These are phyloP conservation scores for Drosophila helvetica DNA, from an alignment of 2,888 invertebrate species.

Conservation along the genomic window DNA sequence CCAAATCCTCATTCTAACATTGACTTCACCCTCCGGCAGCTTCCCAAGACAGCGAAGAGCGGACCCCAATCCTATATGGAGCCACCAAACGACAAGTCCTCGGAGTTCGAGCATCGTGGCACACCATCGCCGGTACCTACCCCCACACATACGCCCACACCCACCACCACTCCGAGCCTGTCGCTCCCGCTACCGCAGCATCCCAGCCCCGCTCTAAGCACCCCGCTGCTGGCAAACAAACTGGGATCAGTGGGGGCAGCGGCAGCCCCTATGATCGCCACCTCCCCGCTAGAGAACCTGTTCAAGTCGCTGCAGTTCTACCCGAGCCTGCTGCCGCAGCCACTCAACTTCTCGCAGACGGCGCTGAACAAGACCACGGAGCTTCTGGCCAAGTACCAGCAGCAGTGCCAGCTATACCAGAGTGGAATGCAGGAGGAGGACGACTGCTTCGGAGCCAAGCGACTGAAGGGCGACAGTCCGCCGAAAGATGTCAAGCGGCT, in stretches of 20 bases:
- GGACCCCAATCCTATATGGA: slow-evolving; percentile 49
- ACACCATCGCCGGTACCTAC: slow-evolving; percentile 55
- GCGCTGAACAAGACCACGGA: slow-evolving; percentile 83
- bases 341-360: slow-evolving; percentile 84
- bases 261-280: slow-evolving; percentile 35
- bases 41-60: slow-evolving; percentile 78
- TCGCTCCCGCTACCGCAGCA: slow-evolving; percentile 58
- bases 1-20: not conserved
- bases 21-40: slow-evolving; percentile 35
- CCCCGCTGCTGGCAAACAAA: slow-evolving; percentile 70
- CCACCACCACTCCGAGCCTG: slow-evolving; percentile 45
- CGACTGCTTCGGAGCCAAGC: slow-evolving; percentile 65
- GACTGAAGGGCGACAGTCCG: slow-evolving; percentile 61
- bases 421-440: slow-evolving; percentile 67
- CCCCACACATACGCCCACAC: slow-evolving; percentile 47
- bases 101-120: slow-evolving; percentile 52
- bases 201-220: slow-evolving; percentile 56
- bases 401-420: slow-evolving; percentile 82
- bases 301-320: slow-evolving; percentile 84
- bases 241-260: slow-evolving; percentile 51
- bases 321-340: slow-evolving; percentile 83
- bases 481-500: slow-evolving; percentile 83
- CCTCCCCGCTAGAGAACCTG: slow-evolving; percentile 82
- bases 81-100: slow-evolving; percentile 47
- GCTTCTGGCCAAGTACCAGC: slow-evolving; percentile 83